Evolutionary conservation across 2,797 vertebrate species (phyloP).

Genomic region (Parotocinclus haroldoi): DNA sequence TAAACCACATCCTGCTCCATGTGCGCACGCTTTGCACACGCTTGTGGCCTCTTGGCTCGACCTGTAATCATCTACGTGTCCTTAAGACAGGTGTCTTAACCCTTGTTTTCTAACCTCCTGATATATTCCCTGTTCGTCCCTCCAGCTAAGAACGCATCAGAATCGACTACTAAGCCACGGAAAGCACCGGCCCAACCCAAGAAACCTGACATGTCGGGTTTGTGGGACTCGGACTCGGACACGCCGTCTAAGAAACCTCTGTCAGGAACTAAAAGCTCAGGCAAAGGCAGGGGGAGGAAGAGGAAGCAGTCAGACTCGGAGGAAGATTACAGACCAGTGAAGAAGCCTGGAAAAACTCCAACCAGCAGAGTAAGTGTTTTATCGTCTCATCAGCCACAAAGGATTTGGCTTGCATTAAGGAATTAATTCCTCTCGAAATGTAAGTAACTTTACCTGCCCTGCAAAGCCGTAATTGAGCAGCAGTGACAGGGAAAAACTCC

Average conservation of each 20-base stretch:
- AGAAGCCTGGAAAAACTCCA: constrained; percentile 74
- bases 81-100: too few relatives aligned
- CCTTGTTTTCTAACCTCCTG: neutral
- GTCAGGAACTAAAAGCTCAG: constrained; percentile 81
- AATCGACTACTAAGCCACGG: constrained; percentile 78
- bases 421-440: too few relatives aligned
- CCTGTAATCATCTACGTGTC: too few relatives aligned
- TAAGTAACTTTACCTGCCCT: too few relatives aligned
- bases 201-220: constrained; percentile 81
- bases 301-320: constrained; percentile 91
- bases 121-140: too few relatives aligned
- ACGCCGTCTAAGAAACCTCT: constrained; percentile 82
- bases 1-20: constrained; percentile 57
- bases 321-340: constrained; percentile 88
- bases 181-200: constrained; percentile 84
- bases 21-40: too few relatives aligned
- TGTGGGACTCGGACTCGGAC: constrained; percentile 94
- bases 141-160: constrained; percentile 71
- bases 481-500: too few relatives aligned
- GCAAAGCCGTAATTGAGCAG: too few relatives aligned
- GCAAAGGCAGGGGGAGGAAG: constrained; percentile 92
- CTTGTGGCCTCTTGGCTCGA: too few relatives aligned
- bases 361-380: constrained; percentile 78
- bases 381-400: too few relatives aligned
- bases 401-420: too few relatives aligned